phyloP scores from a whole-genome alignment of 1,140 invertebrate species.

The Telenomus remus region DNA sequence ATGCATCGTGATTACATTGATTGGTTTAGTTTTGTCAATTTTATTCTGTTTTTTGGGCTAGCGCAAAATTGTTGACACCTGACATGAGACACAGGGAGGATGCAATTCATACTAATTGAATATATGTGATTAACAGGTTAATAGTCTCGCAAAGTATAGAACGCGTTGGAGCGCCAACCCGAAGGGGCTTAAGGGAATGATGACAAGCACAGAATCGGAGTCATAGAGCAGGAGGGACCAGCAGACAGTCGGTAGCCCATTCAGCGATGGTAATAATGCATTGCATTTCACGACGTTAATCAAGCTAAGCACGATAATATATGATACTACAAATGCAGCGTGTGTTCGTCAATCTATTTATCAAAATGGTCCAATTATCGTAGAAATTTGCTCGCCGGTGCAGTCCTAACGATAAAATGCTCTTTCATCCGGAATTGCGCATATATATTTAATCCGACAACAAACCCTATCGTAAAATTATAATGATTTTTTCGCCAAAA shows the following conservation, averaged over 20 bases:
- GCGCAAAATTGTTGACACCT: no score
- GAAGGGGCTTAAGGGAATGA: constrained; percentile 53
- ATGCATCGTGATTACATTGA: no score
- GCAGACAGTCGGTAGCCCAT: constrained; percentile 51
- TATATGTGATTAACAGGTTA: constrained; percentile 61
- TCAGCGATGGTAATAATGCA: constrained; percentile 61
- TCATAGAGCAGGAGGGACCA: constrained; percentile 43
- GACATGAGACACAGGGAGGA: no score
- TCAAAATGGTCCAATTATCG: constrained; percentile 64
- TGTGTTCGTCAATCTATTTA: constrained; percentile 62
- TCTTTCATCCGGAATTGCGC: constrained; percentile 17
- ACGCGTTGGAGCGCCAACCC: constrained; percentile 30
- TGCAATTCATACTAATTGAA: no score
- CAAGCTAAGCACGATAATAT: constrained; percentile 66
- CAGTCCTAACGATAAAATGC: constrained; percentile 40
- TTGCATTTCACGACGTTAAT: constrained; percentile 68
- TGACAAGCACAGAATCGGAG: constrained; percentile 49
- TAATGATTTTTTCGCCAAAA: no score
- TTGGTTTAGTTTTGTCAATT: no score
- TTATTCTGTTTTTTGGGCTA: no score
- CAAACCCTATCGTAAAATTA: no score
- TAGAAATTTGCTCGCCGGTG: constrained; percentile 46
- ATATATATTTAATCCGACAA: constrained; percentile 20
- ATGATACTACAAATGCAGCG: constrained; percentile 61
- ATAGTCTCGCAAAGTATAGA: constrained; percentile 30